These are phyloP conservation scores for Chloroclystis v-ata DNA, from an alignment of 2,888 invertebrate genomes.

Conservation along the genomic window DNA sequence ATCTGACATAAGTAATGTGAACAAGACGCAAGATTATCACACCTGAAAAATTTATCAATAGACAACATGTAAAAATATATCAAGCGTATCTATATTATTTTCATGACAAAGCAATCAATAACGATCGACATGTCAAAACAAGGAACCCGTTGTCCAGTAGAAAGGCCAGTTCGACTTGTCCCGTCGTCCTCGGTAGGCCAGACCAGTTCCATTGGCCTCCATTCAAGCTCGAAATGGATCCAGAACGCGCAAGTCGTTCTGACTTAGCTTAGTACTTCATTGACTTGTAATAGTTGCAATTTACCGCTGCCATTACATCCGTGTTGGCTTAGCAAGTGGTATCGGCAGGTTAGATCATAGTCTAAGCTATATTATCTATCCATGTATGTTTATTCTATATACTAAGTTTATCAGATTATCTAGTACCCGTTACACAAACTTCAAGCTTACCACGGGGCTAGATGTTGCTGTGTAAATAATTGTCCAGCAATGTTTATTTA, in stretches of 20 bases:
- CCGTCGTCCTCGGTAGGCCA: slow-evolving; percentile 32
- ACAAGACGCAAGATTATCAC: no score
- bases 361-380: slow-evolving; percentile 29
- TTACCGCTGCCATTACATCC: slow-evolving; percentile 22
- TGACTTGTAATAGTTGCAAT: slow-evolving; percentile 8
- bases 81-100: no score
- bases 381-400: slow-evolving; percentile 25
- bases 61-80: no score
- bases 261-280: slow-evolving; percentile 4
- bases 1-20: no score
- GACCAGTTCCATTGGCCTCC: slow-evolving; percentile 31
- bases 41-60: no score
- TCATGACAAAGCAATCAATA: no score
- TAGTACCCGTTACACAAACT: no score
- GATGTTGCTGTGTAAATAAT: no score
- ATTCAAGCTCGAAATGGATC: slow-evolving; percentile 29
- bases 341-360: slow-evolving; percentile 14
- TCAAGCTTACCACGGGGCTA: no score
- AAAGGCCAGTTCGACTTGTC: slow-evolving; percentile 32
- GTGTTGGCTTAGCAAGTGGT: slow-evolving; percentile 21
- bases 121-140: background rate
- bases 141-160: slow-evolving; percentile 16
- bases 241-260: no score
- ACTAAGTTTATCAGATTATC: no score
- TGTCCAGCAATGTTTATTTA: no score